Conservation (phyloP, 2,888 invertebrate species). For the Mechanitis mazaeus region DNA sequence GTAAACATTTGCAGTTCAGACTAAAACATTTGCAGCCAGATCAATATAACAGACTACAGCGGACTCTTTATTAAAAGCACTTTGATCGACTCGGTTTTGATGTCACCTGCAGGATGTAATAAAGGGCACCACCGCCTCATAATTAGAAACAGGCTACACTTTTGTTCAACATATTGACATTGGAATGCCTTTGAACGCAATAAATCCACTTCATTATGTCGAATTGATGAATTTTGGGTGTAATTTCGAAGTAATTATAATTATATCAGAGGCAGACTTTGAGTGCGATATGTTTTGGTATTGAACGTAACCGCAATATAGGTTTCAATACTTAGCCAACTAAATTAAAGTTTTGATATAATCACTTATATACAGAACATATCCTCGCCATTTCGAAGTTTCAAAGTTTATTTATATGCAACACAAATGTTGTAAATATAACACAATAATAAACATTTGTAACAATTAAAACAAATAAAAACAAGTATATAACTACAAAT, state of each 20-base stretch:
- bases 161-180: conserved; percentile 57
- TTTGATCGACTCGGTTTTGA: conserved; percentile 64
- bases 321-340: too few relatives aligned
- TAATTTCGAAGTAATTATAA: conserved; percentile 38
- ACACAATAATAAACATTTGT: too few relatives aligned
- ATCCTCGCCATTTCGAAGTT: too few relatives aligned
- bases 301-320: not conserved
- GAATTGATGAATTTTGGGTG: conserved; percentile 38
- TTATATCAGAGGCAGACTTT: conserved; percentile 24
- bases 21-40: conserved; percentile 11
- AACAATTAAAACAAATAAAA: too few relatives aligned
- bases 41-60: conserved; percentile 22
- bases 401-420: too few relatives aligned
- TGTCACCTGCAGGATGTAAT: conserved; percentile 71
- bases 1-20: conserved; percentile 6
- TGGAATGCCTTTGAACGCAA: conserved; percentile 57
- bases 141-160: conserved; percentile 53
- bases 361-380: too few relatives aligned
- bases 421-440: too few relatives aligned
- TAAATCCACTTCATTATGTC: conserved; percentile 53
- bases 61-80: conserved; percentile 68
- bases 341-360: too few relatives aligned
- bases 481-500: too few relatives aligned
- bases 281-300: conserved; percentile 10
- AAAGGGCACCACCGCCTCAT: conserved; percentile 53